Evolutionary conservation across 2,113 vertebrate genomes (phyloP).

Genomic region (Oplegnathus fasciatus): DNA sequence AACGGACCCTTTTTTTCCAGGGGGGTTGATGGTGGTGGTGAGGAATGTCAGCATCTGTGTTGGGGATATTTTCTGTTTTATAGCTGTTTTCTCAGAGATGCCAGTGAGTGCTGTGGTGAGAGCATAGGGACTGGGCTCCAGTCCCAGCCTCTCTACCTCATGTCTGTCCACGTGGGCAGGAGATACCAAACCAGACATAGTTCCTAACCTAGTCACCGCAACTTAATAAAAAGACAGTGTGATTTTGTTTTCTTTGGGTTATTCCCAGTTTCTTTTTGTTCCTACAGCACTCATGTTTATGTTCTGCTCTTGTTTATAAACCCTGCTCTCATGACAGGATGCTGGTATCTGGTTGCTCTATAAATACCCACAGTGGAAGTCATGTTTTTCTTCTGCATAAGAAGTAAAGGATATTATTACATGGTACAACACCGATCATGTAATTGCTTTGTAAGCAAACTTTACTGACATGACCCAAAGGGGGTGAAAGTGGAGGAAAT

Average conservation of each 20-base stretch:
- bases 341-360: slow-evolving; percentile 58
- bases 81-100: slow-evolving; percentile 66
- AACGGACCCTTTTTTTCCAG: slow-evolving; percentile 36
- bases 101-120: slow-evolving; percentile 66
- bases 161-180: slow-evolving; percentile 55
- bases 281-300: slow-evolving; percentile 29
- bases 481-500: slow-evolving; percentile 17
- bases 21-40: slow-evolving; percentile 42
- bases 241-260: slow-evolving; percentile 32
- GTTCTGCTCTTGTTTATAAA: slow-evolving; percentile 31
- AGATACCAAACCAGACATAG: slow-evolving; percentile 56
- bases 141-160: slow-evolving; percentile 39
- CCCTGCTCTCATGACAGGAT: slow-evolving; percentile 45
- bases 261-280: slow-evolving; percentile 24
- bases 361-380: slow-evolving; percentile 57
- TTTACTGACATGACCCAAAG: slow-evolving; percentile 10
- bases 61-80: slow-evolving; percentile 69
- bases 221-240: slow-evolving; percentile 44
- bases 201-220: slow-evolving; percentile 42
- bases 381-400: slow-evolving; percentile 26
- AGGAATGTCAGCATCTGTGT: slow-evolving; percentile 72
- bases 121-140: slow-evolving; percentile 34
- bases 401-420: slow-evolving; percentile 45
- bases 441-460: slow-evolving; percentile 52
- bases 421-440: slow-evolving; percentile 32